phyloP scores from a whole-genome alignment of 1,140 invertebrate species.

The Mya arenaria region DNA sequence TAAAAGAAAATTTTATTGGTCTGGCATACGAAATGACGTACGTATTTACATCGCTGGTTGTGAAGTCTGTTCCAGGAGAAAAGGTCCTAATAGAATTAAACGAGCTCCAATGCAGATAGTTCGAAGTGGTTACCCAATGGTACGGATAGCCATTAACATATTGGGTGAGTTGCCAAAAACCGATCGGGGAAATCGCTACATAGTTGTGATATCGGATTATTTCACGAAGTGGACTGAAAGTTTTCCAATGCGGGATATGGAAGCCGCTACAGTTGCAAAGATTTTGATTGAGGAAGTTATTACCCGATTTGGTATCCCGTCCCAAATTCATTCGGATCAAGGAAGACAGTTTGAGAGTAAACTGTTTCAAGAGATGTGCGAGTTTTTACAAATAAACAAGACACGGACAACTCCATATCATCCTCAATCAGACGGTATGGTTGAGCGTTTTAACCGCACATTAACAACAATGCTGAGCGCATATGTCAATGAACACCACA shows the following conservation, averaged over 20 bases:
- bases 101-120: conserved; percentile 12
- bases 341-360: conserved; percentile 64
- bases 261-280: conserved; percentile 72
- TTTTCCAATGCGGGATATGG: conserved; percentile 63
- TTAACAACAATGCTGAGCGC: conserved; percentile 41
- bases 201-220: conserved; percentile 68
- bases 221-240: conserved; percentile 69
- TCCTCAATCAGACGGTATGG: conserved; percentile 53
- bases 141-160: conserved; percentile 49
- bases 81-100: not conserved
- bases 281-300: conserved; percentile 74
- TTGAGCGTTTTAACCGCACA: conserved; percentile 59
- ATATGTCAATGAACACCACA: conserved; percentile 25
- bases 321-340: conserved; percentile 76
- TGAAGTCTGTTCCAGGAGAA: conserved; percentile 39
- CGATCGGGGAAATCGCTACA: conserved; percentile 60
- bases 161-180: conserved; percentile 30
- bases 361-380: conserved; percentile 54
- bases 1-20: conserved; percentile 39
- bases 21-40: conserved; percentile 38
- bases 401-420: conserved; percentile 57
- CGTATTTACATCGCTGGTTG: not conserved
- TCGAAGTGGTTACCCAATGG: conserved; percentile 30
- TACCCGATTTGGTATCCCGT: conserved; percentile 76
- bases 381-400: conserved; percentile 54